Evolutionary conservation across 1,140 invertebrate genomes (phyloP).

Genomic region (Danaus plexippus): DNA sequence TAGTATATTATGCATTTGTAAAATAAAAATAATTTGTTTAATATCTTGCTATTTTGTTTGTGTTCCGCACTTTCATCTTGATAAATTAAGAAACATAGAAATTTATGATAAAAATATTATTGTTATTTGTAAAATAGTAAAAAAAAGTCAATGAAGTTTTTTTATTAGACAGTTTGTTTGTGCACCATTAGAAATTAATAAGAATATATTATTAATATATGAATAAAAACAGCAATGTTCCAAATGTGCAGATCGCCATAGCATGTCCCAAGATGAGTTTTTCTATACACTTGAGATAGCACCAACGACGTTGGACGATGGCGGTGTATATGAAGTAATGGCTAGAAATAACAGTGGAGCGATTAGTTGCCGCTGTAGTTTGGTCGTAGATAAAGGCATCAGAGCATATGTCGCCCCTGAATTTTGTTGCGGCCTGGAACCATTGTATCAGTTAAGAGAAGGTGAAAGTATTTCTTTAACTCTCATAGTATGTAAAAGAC

Average conservation of each 20-base stretch:
- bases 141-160: neutral
- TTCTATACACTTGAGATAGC: slow-evolving; percentile 90
- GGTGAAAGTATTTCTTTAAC: slow-evolving; percentile 27
- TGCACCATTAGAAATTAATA: too few species aligned
- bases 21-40: too few species aligned
- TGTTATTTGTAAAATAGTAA: too few species aligned
- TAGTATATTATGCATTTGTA: too few species aligned
- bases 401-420: slow-evolving; percentile 84
- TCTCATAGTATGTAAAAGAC: neutral
- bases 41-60: too few species aligned
- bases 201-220: too few species aligned
- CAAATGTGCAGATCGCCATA: slow-evolving; percentile 66
- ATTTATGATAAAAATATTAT: too few species aligned
- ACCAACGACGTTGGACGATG: slow-evolving; percentile 82
- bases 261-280: slow-evolving; percentile 78
- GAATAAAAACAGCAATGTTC: too few species aligned
- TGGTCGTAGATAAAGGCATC: slow-evolving; percentile 90
- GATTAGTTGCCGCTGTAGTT: slow-evolving; percentile 83
- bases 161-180: neutral
- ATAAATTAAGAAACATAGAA: too few species aligned
- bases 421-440: slow-evolving; percentile 79
- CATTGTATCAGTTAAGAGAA: slow-evolving; percentile 73
- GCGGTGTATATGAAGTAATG: slow-evolving; percentile 84
- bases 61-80: too few species aligned
- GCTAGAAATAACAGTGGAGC: slow-evolving; percentile 88